Base-by-base conservation (phyloP, 53 echinoderm and acorn worm genomes). In the Henricia sp. region DNA sequence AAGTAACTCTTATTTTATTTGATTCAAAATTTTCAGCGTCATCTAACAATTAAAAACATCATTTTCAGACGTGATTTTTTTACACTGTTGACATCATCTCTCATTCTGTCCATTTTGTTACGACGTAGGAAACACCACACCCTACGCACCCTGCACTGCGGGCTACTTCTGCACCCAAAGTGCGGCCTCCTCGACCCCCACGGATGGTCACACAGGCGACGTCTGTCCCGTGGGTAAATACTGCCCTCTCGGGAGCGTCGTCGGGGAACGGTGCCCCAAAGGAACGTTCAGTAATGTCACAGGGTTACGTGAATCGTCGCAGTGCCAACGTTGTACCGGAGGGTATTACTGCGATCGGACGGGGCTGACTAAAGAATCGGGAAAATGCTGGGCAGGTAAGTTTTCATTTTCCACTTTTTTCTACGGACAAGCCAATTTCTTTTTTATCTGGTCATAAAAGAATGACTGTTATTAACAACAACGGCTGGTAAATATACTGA, bases 291-390 rank as follows among this genome's bases (percentile, higher is more conserved):
- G 97, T 29, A 94, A 90, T 24, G 87, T 92, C 86, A 46, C 86
- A 12, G 93, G 90, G 12, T 83, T 96, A 17, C 85, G 41, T 37
- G 87, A 68, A 1, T 85, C 90, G 6, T 27, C 46, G 3, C 90
- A 96, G 55, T 96, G 97, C 70, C 89, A 88, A 84, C 89, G 94
- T 73, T 96, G 97, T 82, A 96, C 97, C 0, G 93, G 90, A 36
- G 97, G 97, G 5, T 90, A 94, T 83, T 94, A 90, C 88, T 96
- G 97, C 60, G 83, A 87, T 29, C 68, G 91, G 2, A 83, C 92
- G 29, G 96, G 96, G 6, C 63, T 96, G 40, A 92, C 88, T 52
- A 82, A 59, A 13, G 94, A 90, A 55, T 77, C 92, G 48, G 94
- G 94, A 11, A 44, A 69, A 2, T 96, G 97, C 84, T 96, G 92